phyloP scores from a whole-genome alignment of 1,140 invertebrate species.

The Ceratoteleas bidentatus region DNA sequence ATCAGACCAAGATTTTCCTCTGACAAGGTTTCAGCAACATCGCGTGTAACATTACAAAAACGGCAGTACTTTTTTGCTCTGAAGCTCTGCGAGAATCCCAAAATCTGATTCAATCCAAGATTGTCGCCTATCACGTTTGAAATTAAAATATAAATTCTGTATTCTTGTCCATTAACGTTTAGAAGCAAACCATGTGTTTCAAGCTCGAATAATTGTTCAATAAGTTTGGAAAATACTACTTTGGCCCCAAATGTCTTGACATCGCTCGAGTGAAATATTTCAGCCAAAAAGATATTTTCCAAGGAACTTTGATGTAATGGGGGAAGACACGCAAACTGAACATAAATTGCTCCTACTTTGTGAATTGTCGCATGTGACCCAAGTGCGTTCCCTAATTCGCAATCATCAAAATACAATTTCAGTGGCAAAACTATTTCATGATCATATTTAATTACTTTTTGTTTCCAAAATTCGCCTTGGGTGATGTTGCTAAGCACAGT shows the following conservation, averaged over 20 bases:
- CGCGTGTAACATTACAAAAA: too few species aligned
- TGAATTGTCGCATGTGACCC: slow-evolving; percentile 44
- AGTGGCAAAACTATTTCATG: slow-evolving; percentile 38
- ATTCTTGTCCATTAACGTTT: slow-evolving; percentile 1
- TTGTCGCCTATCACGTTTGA: slow-evolving; percentile 4
- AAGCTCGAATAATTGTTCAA: slow-evolving; percentile 30
- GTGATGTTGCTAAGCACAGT: slow-evolving; percentile 8
- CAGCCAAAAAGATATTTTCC: slow-evolving; percentile 51
- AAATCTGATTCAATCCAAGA: neutral
- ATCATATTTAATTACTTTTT: neutral
- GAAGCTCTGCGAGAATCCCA: too few species aligned
- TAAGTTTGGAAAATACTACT: slow-evolving; percentile 25
- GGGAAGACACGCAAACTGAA: slow-evolving; percentile 36
- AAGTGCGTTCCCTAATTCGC: slow-evolving; percentile 34
- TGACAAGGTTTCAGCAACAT: too few species aligned
- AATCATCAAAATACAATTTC: slow-evolving; percentile 41
- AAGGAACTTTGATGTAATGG: slow-evolving; percentile 30
- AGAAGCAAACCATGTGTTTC: slow-evolving; percentile 13
- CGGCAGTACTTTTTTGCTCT: too few species aligned
- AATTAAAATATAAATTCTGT: slow-evolving; percentile 19
- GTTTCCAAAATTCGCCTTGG: slow-evolving; percentile 11
- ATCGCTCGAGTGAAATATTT: slow-evolving; percentile 28
- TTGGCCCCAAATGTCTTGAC: slow-evolving; percentile 15
- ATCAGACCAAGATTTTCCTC: too few species aligned
- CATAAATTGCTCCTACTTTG: slow-evolving; percentile 42